Evolutionary conservation across 2,888 invertebrate species (phyloP).

Genomic region (Anagyrus pseudococci): DNA sequence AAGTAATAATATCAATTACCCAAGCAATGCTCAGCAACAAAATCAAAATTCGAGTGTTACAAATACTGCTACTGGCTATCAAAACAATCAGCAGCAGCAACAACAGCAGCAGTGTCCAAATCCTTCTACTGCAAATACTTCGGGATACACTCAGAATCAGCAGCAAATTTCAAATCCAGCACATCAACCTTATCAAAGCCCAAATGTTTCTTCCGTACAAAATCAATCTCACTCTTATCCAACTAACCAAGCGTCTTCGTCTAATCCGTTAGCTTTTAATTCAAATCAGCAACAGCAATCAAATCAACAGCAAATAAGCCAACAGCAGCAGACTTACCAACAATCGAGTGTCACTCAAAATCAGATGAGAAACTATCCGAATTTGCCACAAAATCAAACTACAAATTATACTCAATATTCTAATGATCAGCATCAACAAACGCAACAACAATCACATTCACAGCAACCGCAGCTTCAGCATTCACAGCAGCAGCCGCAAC

Average conservation of each 20-base stretch:
- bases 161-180: conserved; percentile 33
- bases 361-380: conserved; percentile 48
- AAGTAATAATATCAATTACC: conserved; percentile 46
- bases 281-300: conserved; percentile 28
- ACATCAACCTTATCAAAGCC: conserved; percentile 25
- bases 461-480: conserved; percentile 2
- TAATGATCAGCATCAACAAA: conserved; percentile 23
- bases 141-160: conserved; percentile 44
- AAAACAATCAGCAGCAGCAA: conserved; percentile 27
- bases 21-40: conserved; percentile 40
- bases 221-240: conserved; percentile 37
- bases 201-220: conserved; percentile 35
- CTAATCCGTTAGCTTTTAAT: conserved; percentile 22
- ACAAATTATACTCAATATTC: conserved; percentile 21
- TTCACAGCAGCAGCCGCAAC: conserved; percentile 35
- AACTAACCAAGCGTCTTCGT: conserved; percentile 17
- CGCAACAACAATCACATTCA: background rate
- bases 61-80: conserved; percentile 29
- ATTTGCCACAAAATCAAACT: conserved; percentile 42
- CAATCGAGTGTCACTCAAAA: conserved; percentile 42
- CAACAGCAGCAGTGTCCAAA: conserved; percentile 28
- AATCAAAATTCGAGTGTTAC: conserved; percentile 35
- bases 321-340: conserved; percentile 34
- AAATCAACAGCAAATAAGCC: conserved; percentile 19
- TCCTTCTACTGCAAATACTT: conserved; percentile 28